A percentile compares a stretch with the other conserved stretches of the same genome.
Evolutionary conservation across 2,797 vertebrate species (phyloP).

Genomic region (Halcyon badia): DNA sequence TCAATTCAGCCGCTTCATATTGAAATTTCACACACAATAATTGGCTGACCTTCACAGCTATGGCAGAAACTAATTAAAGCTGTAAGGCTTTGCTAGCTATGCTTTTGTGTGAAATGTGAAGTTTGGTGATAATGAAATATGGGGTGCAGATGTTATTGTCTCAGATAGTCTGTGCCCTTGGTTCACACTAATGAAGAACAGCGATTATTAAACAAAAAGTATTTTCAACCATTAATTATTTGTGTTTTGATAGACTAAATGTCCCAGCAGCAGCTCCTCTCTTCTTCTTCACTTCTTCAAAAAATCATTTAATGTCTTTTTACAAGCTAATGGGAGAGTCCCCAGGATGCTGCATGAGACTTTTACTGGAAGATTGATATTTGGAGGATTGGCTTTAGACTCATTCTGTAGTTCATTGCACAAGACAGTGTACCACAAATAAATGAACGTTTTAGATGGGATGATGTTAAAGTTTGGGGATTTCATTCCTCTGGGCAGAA

Average conservation of each 20-base stretch:
- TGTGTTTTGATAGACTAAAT: constrained; percentile 76
- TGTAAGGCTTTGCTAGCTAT: constrained; percentile 90
- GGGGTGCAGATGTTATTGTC: constrained; percentile 85
- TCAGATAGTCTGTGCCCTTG: constrained; percentile 82
- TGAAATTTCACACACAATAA: constrained; percentile 96
- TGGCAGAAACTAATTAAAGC: constrained; percentile 97
- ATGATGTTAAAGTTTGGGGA: not conserved
- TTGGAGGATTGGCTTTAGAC: constrained; percentile 23
- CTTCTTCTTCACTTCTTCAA: constrained; percentile 55
- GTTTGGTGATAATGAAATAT: constrained; percentile 97
- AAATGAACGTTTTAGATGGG: not conserved
- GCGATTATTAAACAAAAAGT: constrained; percentile 83
- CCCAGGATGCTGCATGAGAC: constrained; percentile 2
- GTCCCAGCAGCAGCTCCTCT: constrained; percentile 55
- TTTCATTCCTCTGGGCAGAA: not conserved
- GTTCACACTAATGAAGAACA: constrained; percentile 83
- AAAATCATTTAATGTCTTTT: constrained; percentile 68
- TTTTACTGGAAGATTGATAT: not conserved
- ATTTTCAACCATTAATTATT: constrained; percentile 80
- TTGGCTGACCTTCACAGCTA: constrained; percentile 98
- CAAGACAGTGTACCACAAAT: not conserved
- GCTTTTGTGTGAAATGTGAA: constrained; percentile 93
- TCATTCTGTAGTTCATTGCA: not conserved
- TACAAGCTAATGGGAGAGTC: constrained; percentile 8
- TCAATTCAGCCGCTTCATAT: constrained; percentile 85